A percentile compares a stretch with the other conserved stretches of the same genome.
These are phyloP conservation scores for Limenitis camilla DNA, from an alignment of 2,888 invertebrate genomes.

Conservation along the genomic window DNA sequence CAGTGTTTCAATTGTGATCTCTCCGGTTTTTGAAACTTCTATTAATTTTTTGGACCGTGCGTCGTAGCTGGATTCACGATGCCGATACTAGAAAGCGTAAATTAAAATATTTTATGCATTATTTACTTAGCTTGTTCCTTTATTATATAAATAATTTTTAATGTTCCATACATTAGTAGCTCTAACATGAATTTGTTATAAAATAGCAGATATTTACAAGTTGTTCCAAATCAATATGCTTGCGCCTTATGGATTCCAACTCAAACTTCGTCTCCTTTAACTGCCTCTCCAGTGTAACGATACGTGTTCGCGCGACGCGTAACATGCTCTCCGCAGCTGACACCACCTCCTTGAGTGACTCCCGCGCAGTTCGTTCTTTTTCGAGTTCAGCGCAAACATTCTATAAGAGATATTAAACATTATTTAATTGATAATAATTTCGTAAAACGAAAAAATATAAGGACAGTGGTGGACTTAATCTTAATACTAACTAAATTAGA, in stretches of 20 bases:
- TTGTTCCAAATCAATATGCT: conserved; percentile 62
- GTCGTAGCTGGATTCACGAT: conserved; percentile 55
- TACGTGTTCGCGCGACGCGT: conserved; percentile 56
- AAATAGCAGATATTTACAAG: conserved; percentile 39
- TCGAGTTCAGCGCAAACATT: conserved; percentile 42
- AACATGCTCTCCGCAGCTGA: conserved; percentile 58
- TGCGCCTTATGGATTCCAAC: conserved; percentile 46
- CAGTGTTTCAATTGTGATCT: conserved; percentile 54
- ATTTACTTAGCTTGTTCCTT: no score
- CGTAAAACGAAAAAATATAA: not conserved
- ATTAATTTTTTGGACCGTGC: conserved; percentile 54
- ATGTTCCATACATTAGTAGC: no score
- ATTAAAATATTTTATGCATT: not conserved
- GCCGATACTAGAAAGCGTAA: conserved; percentile 43
- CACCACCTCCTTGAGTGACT: conserved; percentile 54
- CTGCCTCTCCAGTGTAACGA: conserved; percentile 53
- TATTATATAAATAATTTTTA: no score
- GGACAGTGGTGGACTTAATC: no score
- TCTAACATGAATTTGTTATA: no score
- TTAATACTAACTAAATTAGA: no score
- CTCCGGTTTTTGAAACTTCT: conserved; percentile 61
- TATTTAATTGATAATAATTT: not conserved
- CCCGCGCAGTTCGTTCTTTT: conserved; percentile 55
- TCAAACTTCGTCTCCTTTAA: conserved; percentile 51
- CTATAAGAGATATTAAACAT: conserved; percentile 26